Evolutionary conservation across 2,888 invertebrate species (phyloP).

Genomic region (Gasteruption jaculator): DNA sequence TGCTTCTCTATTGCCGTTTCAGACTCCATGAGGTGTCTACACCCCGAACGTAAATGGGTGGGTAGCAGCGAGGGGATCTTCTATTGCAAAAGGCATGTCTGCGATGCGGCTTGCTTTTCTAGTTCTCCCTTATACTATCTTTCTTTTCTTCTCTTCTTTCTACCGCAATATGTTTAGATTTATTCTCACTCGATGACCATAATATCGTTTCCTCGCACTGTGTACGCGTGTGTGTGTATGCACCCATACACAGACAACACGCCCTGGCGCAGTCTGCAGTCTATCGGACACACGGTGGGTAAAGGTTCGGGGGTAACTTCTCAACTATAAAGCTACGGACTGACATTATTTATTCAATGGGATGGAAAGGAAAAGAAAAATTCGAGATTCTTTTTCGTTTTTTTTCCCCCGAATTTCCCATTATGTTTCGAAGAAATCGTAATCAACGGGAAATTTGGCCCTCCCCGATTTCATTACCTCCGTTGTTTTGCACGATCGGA

Average conservation of each 20-base stretch:
- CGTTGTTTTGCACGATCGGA: too few species aligned
- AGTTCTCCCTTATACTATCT: conserved; percentile 10
- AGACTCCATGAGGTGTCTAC: conserved; percentile 34
- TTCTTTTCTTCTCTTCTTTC: conserved; percentile 11
- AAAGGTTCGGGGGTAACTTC: too few species aligned
- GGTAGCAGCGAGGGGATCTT: conserved; percentile 30
- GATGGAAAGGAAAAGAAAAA: neutral
- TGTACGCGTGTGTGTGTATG: conserved; percentile 5
- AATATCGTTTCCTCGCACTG: conserved; percentile 10
- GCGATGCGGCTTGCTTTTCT: conserved; percentile 30
- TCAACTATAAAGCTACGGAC: too few species aligned
- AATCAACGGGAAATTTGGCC: too few species aligned
- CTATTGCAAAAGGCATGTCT: conserved; percentile 38
- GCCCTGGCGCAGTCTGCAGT: conserved; percentile 7
- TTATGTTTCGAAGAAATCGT: too few species aligned
- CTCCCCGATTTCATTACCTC: too few species aligned
- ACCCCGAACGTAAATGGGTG: conserved; percentile 31
- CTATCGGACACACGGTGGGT: conserved; percentile 3
- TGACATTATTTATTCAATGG: conserved; percentile 1
- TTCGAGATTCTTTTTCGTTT: too few species aligned
- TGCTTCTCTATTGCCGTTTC: conserved; percentile 11
- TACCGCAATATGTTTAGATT: conserved; percentile 33
- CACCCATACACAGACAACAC: conserved; percentile 13
- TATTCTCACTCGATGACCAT: conserved; percentile 21
- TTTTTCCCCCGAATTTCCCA: too few species aligned